phyloP scores from a whole-genome alignment of 2,797 vertebrate genomes.

The Forpus xanthops region DNA sequence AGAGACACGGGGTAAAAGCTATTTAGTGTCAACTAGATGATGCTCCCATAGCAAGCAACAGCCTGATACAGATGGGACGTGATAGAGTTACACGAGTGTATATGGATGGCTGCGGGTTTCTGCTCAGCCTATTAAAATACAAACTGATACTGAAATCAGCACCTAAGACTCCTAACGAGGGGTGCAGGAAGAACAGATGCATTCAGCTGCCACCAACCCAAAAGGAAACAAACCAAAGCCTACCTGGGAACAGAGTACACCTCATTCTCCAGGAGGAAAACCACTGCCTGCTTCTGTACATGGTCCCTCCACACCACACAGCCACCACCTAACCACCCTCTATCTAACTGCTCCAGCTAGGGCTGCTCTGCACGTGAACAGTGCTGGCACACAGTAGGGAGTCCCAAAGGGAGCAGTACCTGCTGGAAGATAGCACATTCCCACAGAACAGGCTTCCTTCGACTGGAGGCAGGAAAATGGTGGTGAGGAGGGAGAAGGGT shows the following conservation, averaged over 20 bases:
- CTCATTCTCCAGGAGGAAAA: neutral
- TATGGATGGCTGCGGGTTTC: neutral
- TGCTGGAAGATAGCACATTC: neutral
- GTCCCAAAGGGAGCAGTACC: neutral
- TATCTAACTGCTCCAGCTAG: neutral
- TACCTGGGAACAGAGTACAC: too few species aligned
- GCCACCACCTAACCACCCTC: neutral
- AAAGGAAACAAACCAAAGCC: neutral
- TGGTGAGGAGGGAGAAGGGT: neutral
- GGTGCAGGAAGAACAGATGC: neutral
- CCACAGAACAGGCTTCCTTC: neutral
- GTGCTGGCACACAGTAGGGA: fast-evolving
- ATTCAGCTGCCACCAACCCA: neutral
- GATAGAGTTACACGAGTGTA: neutral
- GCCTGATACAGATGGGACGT: neutral
- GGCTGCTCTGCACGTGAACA: neutral
- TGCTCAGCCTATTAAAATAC: neutral
- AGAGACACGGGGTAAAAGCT: neutral
- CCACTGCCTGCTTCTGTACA: fast-evolving
- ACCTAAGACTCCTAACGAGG: neutral
- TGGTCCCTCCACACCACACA: neutral
- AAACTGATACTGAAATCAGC: neutral
- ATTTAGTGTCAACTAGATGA: constrained; percentile 55
- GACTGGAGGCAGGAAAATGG: neutral
- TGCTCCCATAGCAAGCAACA: constrained; percentile 18